Percentiles rank a stretch among this genome's conserved stretches.
These are phyloP conservation scores for Ichneumon xanthorius DNA, from an alignment of 2,888 invertebrate species.

Conservation along the genomic window DNA sequence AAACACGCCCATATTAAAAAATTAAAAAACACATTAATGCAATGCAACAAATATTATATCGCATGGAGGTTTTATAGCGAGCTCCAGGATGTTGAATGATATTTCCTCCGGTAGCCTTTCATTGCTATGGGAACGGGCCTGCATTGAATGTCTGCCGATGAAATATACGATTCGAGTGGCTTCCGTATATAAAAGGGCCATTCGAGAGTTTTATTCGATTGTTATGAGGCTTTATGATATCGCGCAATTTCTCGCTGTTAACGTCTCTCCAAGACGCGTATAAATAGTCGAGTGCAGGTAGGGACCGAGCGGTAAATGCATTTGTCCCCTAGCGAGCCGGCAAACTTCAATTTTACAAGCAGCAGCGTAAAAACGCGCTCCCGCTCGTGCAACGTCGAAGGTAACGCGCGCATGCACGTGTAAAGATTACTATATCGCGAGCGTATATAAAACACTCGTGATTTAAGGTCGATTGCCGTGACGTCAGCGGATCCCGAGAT, in stretches of 20 bases:
- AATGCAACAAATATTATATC: background rate
- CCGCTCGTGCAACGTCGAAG: conserved; percentile 13
- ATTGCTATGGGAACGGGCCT: background rate
- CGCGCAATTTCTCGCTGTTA: conserved; percentile 28
- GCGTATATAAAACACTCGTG: conserved; percentile 65
- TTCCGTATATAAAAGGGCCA: conserved; percentile 41
- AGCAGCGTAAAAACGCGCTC: conserved; percentile 16
- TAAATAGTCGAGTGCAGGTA: conserved; percentile 10
- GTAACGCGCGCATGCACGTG: conserved; percentile 26
- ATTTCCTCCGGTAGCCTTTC: background rate
- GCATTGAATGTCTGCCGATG: background rate
- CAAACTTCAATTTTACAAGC: conserved; percentile 23
- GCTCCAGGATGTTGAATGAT: background rate
- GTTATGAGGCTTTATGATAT: conserved; percentile 41
- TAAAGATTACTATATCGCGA: conserved; percentile 59
- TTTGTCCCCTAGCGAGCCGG: conserved; percentile 7
- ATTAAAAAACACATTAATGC: background rate
- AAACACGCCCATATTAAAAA: background rate
- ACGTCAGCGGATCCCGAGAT: conserved; percentile 82
- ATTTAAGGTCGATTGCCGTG: conserved; percentile 83
- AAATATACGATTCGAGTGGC: conserved; percentile 19
- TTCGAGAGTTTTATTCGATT: conserved; percentile 45
- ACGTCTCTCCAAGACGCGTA: conserved; percentile 35
- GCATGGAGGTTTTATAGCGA: background rate
- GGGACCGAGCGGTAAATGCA: conserved; percentile 24